Evolutionary conservation across 2,113 vertebrate genomes (phyloP), one percentile per base, ranked within the genome.

Genomic region (Promerops cafer): DNA sequence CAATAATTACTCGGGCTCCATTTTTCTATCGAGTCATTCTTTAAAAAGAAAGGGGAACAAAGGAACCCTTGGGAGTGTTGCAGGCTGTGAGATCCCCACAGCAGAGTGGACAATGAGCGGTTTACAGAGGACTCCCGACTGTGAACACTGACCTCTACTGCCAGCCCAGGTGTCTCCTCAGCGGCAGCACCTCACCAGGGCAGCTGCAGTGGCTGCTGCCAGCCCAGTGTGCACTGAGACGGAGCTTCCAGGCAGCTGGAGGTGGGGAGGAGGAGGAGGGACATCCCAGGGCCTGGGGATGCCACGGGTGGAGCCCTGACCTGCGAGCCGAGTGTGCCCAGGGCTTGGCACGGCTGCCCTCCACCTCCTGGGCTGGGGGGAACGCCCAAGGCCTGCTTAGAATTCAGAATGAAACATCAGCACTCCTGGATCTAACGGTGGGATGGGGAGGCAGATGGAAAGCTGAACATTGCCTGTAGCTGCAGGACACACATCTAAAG

Each of bases 361-460:
- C 45, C 16, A 7, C 7, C 17, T 16, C 21, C 23, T 2, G n/a
- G 16, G 61, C 39, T 71, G 47, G 23, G 39, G 23, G 7, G 13
- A 23, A 30, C 8, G 24, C 13, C 79, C 64, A 22, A 56, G 53
- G 59, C 31, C 11, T 9, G 60, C 28, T 16, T 1, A 30, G 47
- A 52, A 59, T 30, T 5, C 1, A 13, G 56, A 35, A 59, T 31
- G 10, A 10, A 57, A 40, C 45, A 16, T 18, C 53, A 7, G 82
- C 6, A 78, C 49, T 10, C 8, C 18, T 2, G 11, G 37, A 14
- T 45, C 6, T 19, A 39, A 54, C 0, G 0, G 65, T 2, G 22
- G 81, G 28, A 27, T 39, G n/a, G 65, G 45, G 65, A 28, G 59
- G 64, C 56, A 66, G 39, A 24, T 1, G 19, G 4, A 52, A 26